Evolutionary conservation across 37 sponge, comb jelly and placozoan species (phyloP).

Genomic region (Aplysina aerophoba): DNA sequence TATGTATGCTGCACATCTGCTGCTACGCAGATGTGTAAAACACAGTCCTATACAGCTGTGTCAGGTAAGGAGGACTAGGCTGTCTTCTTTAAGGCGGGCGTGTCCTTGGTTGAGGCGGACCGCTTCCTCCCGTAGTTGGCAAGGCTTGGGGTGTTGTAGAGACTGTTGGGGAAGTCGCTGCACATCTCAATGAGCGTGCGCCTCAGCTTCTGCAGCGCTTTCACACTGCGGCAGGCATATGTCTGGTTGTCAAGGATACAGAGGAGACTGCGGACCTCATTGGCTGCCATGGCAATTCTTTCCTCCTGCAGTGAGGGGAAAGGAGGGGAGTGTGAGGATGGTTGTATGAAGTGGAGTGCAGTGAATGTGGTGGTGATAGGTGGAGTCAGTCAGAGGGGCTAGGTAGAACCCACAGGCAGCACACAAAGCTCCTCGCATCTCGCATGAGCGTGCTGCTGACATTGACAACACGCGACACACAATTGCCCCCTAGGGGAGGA

Average conservation of each 20-base stretch:
- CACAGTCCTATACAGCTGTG: too few species aligned
- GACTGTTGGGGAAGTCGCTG: slow-evolving; percentile 33
- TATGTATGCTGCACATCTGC: too few species aligned
- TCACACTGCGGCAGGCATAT: slow-evolving; percentile 67
- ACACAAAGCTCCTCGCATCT: too few species aligned
- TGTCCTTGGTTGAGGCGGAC: slow-evolving; percentile 11
- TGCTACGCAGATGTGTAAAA: too few species aligned
- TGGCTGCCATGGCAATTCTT: slow-evolving; percentile 38
- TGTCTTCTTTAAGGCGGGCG: not conserved
- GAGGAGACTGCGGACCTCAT: slow-evolving; percentile 69
- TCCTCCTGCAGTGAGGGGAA: not conserved
- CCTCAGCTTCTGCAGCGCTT: slow-evolving; percentile 66
- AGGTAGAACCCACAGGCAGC: too few species aligned
- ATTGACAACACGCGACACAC: too few species aligned
- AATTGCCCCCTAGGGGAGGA: too few species aligned
- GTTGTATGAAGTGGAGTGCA: not conserved
- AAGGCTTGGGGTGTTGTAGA: slow-evolving; percentile 25
- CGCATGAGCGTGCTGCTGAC: too few species aligned
- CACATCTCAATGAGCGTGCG: slow-evolving; percentile 46
- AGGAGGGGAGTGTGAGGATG: not conserved
- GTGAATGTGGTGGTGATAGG: too few species aligned
- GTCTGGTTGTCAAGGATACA: slow-evolving; percentile 76
- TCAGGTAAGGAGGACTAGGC: too few species aligned
- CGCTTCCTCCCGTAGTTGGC: slow-evolving; percentile 3
- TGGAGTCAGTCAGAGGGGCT: too few species aligned